A percentile compares a stretch with the other conserved stretches of the same genome.
phyloP scores from a whole-genome alignment of 2,797 vertebrate genomes.

The Sylvilagus floridanus region DNA sequence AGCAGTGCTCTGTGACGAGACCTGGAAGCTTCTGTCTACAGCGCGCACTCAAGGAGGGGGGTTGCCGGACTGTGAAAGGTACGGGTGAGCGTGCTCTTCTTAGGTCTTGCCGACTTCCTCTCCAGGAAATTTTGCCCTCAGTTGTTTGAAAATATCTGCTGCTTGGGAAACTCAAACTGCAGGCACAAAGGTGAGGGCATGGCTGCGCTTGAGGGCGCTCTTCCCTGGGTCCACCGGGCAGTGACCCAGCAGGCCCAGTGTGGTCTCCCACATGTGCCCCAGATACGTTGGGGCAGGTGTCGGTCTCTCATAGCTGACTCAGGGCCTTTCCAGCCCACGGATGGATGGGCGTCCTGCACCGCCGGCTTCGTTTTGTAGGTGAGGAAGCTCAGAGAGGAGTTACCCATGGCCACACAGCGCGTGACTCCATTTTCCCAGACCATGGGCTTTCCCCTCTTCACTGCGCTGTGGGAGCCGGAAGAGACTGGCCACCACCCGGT shows the following conservation, averaged over 20 bases:
- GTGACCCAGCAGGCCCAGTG: neutral
- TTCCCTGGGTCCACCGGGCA: neutral
- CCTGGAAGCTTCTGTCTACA: neutral
- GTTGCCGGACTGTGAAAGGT: too few relatives aligned
- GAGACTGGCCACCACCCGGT: neutral
- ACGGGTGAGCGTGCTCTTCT: accelerated
- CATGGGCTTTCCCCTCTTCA: neutral
- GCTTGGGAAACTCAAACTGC: neutral
- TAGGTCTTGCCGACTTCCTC: neutral
- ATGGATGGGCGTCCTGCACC: too few relatives aligned
- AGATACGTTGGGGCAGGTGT: neutral
- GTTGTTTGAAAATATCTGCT: neutral
- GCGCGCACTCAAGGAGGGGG: neutral
- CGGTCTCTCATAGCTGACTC: too few relatives aligned
- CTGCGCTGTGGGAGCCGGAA: neutral
- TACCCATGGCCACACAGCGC: neutral
- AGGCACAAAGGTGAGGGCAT: neutral
- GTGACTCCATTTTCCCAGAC: neutral
- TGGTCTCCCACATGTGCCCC: neutral
- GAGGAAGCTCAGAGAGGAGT: neutral
- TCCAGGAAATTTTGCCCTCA: neutral
- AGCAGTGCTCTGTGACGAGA: too few relatives aligned
- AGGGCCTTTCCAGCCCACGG: neutral
- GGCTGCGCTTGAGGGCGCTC: neutral
- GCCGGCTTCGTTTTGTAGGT: neutral